These are phyloP conservation scores for Syrphus vitripennis DNA, from an alignment of 2,888 invertebrate genomes.

Conservation along the genomic window DNA sequence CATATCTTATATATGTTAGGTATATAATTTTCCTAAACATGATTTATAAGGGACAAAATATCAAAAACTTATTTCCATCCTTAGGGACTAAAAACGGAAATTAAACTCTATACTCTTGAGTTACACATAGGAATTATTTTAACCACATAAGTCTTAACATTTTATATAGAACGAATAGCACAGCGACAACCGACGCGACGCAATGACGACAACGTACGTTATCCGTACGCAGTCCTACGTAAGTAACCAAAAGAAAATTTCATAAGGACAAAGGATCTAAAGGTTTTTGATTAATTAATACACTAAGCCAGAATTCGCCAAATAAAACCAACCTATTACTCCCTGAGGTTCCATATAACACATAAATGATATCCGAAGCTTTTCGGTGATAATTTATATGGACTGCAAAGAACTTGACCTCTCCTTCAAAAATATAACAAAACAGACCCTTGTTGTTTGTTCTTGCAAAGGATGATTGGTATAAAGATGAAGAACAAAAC, in stretches of 20 bases:
- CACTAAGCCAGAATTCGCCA: not conserved
- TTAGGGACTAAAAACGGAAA: not conserved
- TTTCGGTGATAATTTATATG: not conserved
- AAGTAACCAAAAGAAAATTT: not conserved
- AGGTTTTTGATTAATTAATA: constrained; percentile 7
- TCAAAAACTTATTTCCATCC: not conserved
- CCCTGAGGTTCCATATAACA: not conserved
- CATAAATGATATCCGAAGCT: not conserved
- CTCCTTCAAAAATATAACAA: not conserved
- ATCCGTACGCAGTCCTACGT: not conserved
- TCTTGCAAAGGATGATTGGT: not conserved
- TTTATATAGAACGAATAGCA: not conserved
- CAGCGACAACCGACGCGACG: no score
- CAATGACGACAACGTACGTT: not conserved
- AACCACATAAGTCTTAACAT: not conserved
- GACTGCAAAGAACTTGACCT: not conserved
- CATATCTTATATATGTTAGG: not conserved
- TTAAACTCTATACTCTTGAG: not conserved
- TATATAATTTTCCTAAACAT: constrained; percentile 1
- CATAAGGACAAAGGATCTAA: not conserved
- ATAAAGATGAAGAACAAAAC: not conserved
- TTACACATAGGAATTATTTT: not conserved
- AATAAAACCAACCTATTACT: not conserved
- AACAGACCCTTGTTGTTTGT: not conserved
- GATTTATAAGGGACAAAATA: constrained; percentile 3